phyloP scores from a whole-genome alignment of 2,888 invertebrate genomes.

The Heterodera filipjevi region DNA sequence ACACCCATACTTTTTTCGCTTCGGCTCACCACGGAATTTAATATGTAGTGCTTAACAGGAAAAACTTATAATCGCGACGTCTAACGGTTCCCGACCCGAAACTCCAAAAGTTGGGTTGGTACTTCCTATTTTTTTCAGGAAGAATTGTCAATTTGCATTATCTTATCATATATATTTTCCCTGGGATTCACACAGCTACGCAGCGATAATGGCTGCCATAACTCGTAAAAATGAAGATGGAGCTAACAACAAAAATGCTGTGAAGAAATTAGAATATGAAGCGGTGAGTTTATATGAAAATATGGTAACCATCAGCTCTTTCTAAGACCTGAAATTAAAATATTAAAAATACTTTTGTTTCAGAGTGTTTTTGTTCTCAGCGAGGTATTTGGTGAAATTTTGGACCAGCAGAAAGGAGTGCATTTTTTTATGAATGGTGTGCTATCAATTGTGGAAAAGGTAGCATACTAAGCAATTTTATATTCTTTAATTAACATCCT shows the following conservation, averaged over 20 bases:
- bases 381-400: slow-evolving; percentile 47
- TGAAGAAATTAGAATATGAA: slow-evolving; percentile 7
- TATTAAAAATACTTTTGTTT: slow-evolving; percentile 23
- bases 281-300: not conserved
- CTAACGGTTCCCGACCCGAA: too few species aligned
- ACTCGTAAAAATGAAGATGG: not conserved
- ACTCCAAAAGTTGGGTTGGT: too few species aligned
- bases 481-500: slow-evolving; percentile 9
- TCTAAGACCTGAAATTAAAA: not conserved
- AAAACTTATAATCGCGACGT: too few species aligned
- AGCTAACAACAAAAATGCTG: not conserved
- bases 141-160: not conserved
- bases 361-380: slow-evolving; percentile 41
- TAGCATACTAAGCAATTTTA: slow-evolving; percentile 29
- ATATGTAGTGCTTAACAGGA: too few species aligned
- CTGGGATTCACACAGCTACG: not conserved
- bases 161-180: not conserved
- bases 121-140: not conserved
- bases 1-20: too few species aligned
- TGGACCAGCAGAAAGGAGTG: slow-evolving; percentile 65
- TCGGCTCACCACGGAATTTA: too few species aligned
- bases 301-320: too few species aligned
- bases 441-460: slow-evolving; percentile 55
- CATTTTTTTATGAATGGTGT: slow-evolving; percentile 70
- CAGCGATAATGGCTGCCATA: not conserved